A percentile compares a stretch with the other conserved stretches of the same genome.
phyloP scores from a whole-genome alignment of 2,888 invertebrate species.

The Altica lythri region DNA sequence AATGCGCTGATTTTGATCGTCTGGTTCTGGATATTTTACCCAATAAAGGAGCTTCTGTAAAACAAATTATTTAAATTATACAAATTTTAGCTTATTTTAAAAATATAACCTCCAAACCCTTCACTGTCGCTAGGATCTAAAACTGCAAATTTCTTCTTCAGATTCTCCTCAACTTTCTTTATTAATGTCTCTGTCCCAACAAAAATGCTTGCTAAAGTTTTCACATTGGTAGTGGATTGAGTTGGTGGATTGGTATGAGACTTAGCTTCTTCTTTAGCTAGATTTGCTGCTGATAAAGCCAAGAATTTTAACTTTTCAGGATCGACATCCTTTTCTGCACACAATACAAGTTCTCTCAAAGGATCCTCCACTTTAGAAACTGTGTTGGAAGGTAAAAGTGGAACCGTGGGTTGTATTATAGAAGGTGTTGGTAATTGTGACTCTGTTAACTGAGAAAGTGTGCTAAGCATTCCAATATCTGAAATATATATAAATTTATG shows the following conservation, averaged over 20 bases:
- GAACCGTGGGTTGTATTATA: slow-evolving; percentile 9
- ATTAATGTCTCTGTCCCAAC: slow-evolving; percentile 53
- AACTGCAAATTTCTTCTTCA: slow-evolving; percentile 55
- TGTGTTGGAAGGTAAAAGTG: slow-evolving; percentile 17
- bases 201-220: slow-evolving; percentile 55
- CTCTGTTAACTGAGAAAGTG: slow-evolving; percentile 49
- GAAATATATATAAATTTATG: no score
- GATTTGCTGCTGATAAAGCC: slow-evolving; percentile 67
- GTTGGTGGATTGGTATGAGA: no score
- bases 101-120: slow-evolving; percentile 60
- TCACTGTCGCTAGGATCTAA: slow-evolving; percentile 69
- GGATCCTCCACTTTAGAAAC: slow-evolving; percentile 59
- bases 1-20: slow-evolving; percentile 68
- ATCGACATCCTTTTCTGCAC: slow-evolving; percentile 61
- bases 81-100: not conserved
- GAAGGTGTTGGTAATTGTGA: slow-evolving; percentile 38
- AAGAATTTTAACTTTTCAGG: slow-evolving; percentile 61
- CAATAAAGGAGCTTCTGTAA: slow-evolving; percentile 55
- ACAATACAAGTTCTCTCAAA: slow-evolving; percentile 66
- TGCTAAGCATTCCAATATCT: slow-evolving; percentile 46
- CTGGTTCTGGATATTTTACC: slow-evolving; percentile 70
- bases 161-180: slow-evolving; percentile 53
- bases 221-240: slow-evolving; percentile 45
- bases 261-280: slow-evolving; percentile 61
- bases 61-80: no score